Evolutionary conservation across 2,888 invertebrate genomes (phyloP).

Genomic region (Girardia tigrina): DNA sequence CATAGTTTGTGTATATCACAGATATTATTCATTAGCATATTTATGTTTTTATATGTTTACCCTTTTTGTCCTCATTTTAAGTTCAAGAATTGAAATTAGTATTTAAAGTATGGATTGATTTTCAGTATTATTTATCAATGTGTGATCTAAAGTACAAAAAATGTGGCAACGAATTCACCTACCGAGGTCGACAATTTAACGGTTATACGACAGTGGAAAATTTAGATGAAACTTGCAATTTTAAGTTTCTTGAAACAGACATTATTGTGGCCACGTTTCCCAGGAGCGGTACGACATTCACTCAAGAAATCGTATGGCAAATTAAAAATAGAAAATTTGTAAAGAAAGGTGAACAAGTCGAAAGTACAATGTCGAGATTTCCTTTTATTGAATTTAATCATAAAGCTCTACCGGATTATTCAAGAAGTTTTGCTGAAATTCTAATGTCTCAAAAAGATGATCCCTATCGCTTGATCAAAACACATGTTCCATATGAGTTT

Average conservation of each 20-base stretch:
- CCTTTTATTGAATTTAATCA: not conserved
- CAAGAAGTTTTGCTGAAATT: not conserved
- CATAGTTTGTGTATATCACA: too few species aligned
- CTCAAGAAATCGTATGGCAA: conserved; percentile 9
- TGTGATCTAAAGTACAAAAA: too few species aligned
- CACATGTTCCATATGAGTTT: conserved; percentile 13
- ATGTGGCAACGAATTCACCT: not conserved
- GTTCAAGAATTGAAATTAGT: too few species aligned
- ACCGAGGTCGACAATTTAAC: not conserved
- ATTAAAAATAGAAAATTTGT: not conserved
- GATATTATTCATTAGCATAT: too few species aligned
- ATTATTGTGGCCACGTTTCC: not conserved
- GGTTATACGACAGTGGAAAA: not conserved
- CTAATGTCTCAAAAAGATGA: not conserved
- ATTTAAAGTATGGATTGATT: too few species aligned
- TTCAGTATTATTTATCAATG: too few species aligned
- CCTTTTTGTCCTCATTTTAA: too few species aligned
- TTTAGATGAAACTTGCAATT: not conserved
- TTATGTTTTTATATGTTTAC: too few species aligned
- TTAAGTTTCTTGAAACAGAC: not conserved
- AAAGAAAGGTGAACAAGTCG: not conserved
- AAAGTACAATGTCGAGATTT: not conserved
- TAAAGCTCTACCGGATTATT: not conserved
- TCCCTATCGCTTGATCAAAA: not conserved
- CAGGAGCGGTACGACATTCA: not conserved